phyloP scores from a whole-genome alignment of 2,113 vertebrate species.

The Megatriorchis doriae region DNA sequence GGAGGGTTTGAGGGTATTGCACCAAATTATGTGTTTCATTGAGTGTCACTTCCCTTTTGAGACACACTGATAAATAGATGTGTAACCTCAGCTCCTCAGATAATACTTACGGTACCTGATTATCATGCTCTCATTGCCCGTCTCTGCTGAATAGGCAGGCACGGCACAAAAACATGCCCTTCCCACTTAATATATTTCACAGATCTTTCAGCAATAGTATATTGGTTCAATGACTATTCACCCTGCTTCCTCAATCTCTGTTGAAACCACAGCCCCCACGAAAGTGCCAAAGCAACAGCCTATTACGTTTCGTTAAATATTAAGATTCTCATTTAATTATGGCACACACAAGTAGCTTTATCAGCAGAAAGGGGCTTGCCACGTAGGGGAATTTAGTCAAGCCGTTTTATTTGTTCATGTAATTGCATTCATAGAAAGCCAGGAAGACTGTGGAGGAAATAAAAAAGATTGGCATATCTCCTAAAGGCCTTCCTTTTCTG shows the following conservation, averaged over 20 bases:
- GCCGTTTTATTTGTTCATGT: constrained; percentile 77
- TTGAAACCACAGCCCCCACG: constrained; percentile 42
- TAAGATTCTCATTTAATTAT: constrained; percentile 78
- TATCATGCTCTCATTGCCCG: neutral
- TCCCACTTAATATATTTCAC: neutral
- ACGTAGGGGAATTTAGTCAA: constrained; percentile 69
- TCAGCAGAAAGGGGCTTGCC: constrained; percentile 75
- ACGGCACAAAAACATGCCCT: neutral
- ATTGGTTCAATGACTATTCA: neutral
- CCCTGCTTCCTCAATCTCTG: neutral
- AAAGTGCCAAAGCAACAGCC: constrained; percentile 62
- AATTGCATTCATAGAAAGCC: constrained; percentile 78
- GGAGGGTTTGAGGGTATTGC: neutral
- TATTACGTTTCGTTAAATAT: constrained; percentile 77
- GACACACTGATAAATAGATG: neutral
- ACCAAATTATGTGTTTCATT: neutral
- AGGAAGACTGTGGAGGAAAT: constrained; percentile 57
- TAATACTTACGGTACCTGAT: neutral
- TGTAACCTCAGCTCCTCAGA: neutral
- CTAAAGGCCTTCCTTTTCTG: constrained; percentile 66
- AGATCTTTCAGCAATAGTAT: neutral
- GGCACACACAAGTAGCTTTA: constrained; percentile 76
- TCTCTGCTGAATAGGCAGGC: neutral
- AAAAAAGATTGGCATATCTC: constrained; percentile 71
- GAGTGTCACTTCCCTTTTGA: neutral